Evolutionary conservation across 1,140 invertebrate genomes (phyloP).

Genomic region (Belonocnema kinseyi): DNA sequence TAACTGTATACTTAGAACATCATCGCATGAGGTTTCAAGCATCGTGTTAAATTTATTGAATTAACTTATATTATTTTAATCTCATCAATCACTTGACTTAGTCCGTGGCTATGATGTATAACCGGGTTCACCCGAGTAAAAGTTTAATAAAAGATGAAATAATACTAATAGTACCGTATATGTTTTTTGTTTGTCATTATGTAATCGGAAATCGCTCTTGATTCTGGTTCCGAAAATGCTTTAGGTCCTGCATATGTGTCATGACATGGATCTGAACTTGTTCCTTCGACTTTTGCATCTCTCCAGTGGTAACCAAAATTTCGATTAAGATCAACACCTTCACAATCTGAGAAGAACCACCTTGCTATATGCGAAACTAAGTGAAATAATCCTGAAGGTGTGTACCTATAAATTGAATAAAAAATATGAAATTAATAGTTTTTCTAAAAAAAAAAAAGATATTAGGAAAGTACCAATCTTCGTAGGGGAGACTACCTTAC

Average conservation of each 20-base stretch:
- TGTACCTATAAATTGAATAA: slow-evolving; percentile 50
- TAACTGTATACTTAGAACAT: too few relatives aligned
- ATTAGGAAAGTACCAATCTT: too few relatives aligned
- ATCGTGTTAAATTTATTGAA: too few relatives aligned
- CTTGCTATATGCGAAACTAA: slow-evolving; percentile 65
- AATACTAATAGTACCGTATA: slow-evolving; percentile 61
- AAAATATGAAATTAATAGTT: too few relatives aligned
- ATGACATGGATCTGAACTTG: slow-evolving; percentile 91
- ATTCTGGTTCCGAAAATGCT: slow-evolving; percentile 95
- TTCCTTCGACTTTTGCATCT: slow-evolving; percentile 79
- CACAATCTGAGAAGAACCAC: slow-evolving; percentile 77
- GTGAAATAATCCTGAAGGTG: slow-evolving; percentile 59
- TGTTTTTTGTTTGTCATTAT: slow-evolving; percentile 73
- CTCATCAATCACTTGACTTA: too few relatives aligned
- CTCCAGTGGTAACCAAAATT: slow-evolving; percentile 91
- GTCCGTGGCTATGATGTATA: too few relatives aligned
- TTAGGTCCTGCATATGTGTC: slow-evolving; percentile 92
- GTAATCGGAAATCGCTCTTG: slow-evolving; percentile 83
- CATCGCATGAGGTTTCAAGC: too few relatives aligned
- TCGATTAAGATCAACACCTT: slow-evolving; percentile 88
- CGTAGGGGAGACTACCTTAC: too few relatives aligned
- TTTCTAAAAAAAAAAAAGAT: too few relatives aligned
- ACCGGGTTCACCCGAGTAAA: too few relatives aligned
- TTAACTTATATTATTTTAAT: too few relatives aligned
- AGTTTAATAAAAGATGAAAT: too few relatives aligned